Conservation (phyloP, 2,888 invertebrate genomes). For the Acrobasis repandana region DNA sequence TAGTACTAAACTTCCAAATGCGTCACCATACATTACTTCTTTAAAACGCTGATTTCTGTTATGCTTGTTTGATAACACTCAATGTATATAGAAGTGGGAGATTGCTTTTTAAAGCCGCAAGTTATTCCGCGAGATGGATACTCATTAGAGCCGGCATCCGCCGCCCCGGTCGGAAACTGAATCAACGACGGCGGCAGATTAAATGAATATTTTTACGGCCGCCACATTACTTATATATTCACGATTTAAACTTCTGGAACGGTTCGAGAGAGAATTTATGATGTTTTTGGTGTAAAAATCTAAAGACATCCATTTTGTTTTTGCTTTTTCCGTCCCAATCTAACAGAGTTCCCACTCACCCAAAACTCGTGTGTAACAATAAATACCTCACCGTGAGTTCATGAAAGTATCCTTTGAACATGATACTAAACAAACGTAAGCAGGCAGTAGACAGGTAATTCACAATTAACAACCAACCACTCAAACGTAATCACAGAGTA, state of each 20-base stretch:
- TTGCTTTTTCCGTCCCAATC: too few species aligned
- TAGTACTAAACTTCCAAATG: not conserved
- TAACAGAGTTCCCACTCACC: too few species aligned
- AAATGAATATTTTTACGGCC: constrained; percentile 14
- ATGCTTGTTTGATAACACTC: not conserved
- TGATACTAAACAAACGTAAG: too few species aligned
- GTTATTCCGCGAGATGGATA: not conserved
- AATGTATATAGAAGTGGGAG: not conserved
- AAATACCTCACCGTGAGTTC: too few species aligned
- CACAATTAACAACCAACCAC: too few species aligned
- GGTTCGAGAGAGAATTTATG: not conserved
- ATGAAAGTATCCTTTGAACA: too few species aligned
- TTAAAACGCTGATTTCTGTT: not conserved
- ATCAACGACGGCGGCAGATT: constrained; percentile 1
- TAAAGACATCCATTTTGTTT: too few species aligned
- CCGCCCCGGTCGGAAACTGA: not conserved
- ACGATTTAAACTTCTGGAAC: not conserved
- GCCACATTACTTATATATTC: not conserved
- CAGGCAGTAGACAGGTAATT: too few species aligned
- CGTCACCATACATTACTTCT: constrained; percentile 2
- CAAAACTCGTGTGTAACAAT: too few species aligned
- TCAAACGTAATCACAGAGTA: too few species aligned
- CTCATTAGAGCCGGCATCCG: constrained; percentile 18
- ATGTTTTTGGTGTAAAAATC: not conserved
- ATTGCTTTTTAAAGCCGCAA: not conserved